A percentile compares a stretch with the other conserved stretches of the same genome.
phyloP scores from a whole-genome alignment of 2,797 vertebrate species.

The Chiroxiphia lanceolata region DNA sequence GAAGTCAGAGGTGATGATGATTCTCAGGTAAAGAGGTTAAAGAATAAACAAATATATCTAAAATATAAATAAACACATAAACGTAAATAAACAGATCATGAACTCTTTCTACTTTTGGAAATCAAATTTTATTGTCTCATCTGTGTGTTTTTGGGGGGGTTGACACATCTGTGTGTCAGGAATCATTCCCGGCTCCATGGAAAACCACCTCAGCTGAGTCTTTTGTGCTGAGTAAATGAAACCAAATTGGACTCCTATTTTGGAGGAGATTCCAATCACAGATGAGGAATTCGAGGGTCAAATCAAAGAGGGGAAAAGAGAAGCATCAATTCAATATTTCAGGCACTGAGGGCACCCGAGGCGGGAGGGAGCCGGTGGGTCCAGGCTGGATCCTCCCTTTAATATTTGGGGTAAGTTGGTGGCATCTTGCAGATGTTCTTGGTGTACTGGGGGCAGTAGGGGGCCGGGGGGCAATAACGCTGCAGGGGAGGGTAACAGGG shows the following conservation, averaged over 20 bases:
- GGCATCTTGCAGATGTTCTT: slow-evolving; percentile 6
- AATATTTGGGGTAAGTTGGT: background rate
- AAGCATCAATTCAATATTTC: fast-evolving
- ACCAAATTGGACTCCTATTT: background rate
- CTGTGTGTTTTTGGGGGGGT: background rate
- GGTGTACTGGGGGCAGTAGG: background rate
- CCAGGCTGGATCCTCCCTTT: background rate
- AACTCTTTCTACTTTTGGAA: background rate
- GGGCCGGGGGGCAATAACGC: background rate
- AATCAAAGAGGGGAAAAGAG: fast-evolving
- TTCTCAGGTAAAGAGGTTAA: background rate
- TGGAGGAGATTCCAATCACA: background rate
- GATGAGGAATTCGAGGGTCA: fast-evolving
- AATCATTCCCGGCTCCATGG: background rate
- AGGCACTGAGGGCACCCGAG: fast-evolving
- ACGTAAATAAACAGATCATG: background rate
- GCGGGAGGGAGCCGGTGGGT: fast-evolving
- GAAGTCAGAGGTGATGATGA: background rate
- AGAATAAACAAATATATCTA: background rate
- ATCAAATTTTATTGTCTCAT: slow-evolving; percentile 31
- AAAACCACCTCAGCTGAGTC: background rate
- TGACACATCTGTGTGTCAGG: fast-evolving
- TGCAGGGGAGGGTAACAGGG: background rate
- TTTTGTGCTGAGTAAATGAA: fast-evolving
- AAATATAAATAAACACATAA: background rate